Conservation (phyloP, 2,888 invertebrate species). For the Ferdinandea cuprea region DNA sequence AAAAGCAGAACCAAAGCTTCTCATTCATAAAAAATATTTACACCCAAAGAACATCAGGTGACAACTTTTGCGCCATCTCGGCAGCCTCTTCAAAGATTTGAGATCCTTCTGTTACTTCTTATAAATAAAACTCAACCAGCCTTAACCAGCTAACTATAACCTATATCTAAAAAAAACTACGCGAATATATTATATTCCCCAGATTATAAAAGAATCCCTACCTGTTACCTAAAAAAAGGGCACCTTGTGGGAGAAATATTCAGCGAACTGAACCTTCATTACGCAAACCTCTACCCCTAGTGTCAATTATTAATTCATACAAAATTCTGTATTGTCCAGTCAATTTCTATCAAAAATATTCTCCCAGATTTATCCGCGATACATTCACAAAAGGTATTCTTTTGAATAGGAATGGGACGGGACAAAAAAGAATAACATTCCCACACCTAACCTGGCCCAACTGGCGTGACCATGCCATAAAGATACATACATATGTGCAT, state of each 20-base stretch:
- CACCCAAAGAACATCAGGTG: too few relatives aligned
- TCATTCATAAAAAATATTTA: too few relatives aligned
- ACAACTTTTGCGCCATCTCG: too few relatives aligned
- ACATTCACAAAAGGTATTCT: background rate
- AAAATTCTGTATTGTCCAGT: background rate
- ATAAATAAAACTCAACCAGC: too few relatives aligned
- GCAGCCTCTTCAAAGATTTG: too few relatives aligned
- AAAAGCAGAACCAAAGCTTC: too few relatives aligned
- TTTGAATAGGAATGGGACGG: background rate
- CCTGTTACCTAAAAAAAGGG: background rate
- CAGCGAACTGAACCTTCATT: background rate
- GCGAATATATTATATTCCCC: too few relatives aligned
- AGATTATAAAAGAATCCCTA: too few relatives aligned
- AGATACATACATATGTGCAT: slow-evolving; percentile 60
- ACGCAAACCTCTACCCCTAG: background rate
- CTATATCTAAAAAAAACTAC: too few relatives aligned
- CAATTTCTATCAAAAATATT: background rate
- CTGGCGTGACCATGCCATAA: slow-evolving; percentile 59
- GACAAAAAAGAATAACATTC: slow-evolving; percentile 42
- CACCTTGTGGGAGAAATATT: background rate
- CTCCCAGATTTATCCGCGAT: slow-evolving; percentile 32
- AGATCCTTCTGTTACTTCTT: too few relatives aligned
- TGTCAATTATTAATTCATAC: background rate
- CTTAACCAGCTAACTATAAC: too few relatives aligned
- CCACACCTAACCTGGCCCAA: slow-evolving; percentile 46